phyloP scores from a whole-genome alignment of 2,113 vertebrate genomes.

The Colinus virginianus region DNA sequence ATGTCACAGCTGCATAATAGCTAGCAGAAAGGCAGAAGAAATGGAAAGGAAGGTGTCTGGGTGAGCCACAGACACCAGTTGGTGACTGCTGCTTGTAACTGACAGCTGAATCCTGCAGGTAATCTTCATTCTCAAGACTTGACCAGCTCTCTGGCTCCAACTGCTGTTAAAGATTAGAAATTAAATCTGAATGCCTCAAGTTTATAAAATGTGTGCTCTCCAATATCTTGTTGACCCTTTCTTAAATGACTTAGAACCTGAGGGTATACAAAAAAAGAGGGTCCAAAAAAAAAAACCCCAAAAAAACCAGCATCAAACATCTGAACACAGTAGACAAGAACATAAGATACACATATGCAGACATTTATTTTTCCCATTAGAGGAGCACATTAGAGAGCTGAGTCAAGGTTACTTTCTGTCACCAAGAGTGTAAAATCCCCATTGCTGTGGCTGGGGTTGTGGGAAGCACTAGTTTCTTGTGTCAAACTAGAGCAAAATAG shows the following conservation, averaged over 20 bases:
- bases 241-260: not conserved
- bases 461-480: not conserved
- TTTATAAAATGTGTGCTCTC: not conserved
- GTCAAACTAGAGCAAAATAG: not conserved
- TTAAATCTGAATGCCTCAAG: not conserved
- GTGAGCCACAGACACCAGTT: not conserved
- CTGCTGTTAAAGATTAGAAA: not conserved
- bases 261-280: not conserved
- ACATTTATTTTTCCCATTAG: not conserved
- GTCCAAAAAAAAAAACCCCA: not conserved
- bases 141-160: not conserved
- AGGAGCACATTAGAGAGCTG: not conserved
- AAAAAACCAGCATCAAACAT: not conserved
- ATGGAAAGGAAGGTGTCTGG: not conserved
- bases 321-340: not conserved
- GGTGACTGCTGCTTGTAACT: not conserved
- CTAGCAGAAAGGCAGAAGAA: not conserved
- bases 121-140: not conserved
- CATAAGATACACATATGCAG: not conserved
- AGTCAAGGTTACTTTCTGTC: not conserved
- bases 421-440: not conserved
- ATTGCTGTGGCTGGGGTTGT: not conserved
- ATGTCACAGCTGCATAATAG: not conserved
- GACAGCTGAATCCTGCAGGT: not conserved
- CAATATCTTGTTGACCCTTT: not conserved